Evolutionary conservation across 2,113 vertebrate species (phyloP).

Genomic region (rabbit (Oryctolagus cuniculus)): mOryCun1.1 NC_091435.1:161745001-161745500

Average conservation of each 20-base stretch:
- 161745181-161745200: neutral
- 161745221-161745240: neutral
- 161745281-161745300: neutral
- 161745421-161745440: too few relatives aligned
- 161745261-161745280: neutral
- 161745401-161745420: neutral
- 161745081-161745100: neutral
- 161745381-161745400: neutral
- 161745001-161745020: neutral
- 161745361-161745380: neutral
- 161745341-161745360: neutral
- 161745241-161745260: neutral
- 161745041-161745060: neutral
- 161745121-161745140: neutral
- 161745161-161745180: neutral
- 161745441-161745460: neutral
- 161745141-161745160: neutral
- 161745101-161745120: neutral
- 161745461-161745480: neutral
- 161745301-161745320: neutral
- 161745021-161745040: neutral
- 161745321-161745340: conserved; percentile 34
- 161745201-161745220: neutral
- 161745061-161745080: neutral
- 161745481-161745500: neutral